phyloP scores from a whole-genome alignment of 2,113 vertebrate genomes.

The Callipepla californica region DNA sequence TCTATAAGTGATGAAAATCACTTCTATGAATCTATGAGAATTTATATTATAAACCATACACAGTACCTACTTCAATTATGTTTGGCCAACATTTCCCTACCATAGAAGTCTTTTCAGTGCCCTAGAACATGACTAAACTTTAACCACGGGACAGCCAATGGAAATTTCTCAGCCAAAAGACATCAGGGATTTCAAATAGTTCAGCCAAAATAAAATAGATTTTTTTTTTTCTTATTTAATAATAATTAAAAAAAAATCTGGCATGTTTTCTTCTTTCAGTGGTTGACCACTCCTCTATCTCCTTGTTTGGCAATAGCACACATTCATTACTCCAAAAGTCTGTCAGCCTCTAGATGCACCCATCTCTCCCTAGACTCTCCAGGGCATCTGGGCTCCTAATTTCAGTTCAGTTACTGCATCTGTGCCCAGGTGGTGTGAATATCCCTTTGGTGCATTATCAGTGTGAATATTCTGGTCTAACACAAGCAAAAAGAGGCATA shows the following conservation, averaged over 20 bases:
- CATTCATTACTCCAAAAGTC: background rate
- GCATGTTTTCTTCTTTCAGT: constrained; percentile 35
- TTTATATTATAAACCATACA: background rate
- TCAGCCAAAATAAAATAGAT: constrained; percentile 59
- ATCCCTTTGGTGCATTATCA: background rate
- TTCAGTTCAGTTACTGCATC: background rate
- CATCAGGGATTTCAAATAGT: constrained; percentile 58
- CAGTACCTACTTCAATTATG: background rate
- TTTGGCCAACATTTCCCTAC: background rate
- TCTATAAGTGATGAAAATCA: background rate
- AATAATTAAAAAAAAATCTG: background rate
- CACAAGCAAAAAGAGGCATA: background rate
- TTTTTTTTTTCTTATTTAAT: constrained; percentile 36
- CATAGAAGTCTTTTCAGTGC: background rate
- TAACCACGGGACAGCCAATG: background rate
- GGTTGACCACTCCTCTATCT: constrained; percentile 23
- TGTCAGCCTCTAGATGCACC: background rate
- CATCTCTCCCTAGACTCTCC: background rate
- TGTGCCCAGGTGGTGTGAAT: background rate
- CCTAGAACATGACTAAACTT: constrained; percentile 24
- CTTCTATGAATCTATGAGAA: background rate
- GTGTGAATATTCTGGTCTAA: background rate
- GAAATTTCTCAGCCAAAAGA: constrained; percentile 43
- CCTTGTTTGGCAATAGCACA: background rate
- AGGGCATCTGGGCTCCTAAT: background rate